phyloP scores from a whole-genome alignment of 2,888 invertebrate genomes.

The Diaprepes abbreviatus region DNA sequence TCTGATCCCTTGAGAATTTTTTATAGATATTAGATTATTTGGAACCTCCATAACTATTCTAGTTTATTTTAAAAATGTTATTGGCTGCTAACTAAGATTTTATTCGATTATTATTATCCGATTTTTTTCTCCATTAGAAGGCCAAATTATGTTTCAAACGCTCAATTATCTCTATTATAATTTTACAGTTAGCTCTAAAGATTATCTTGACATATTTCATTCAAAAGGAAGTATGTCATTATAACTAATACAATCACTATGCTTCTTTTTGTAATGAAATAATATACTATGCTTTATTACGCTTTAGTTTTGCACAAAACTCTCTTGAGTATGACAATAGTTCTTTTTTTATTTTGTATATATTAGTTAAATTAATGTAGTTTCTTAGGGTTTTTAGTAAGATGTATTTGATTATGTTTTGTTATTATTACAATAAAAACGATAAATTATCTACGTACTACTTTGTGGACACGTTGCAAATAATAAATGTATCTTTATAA shows the following conservation, averaged over 20 bases:
- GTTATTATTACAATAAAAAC: slow-evolving; percentile 56
- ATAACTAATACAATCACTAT: slow-evolving; percentile 1
- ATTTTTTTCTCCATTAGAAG: background rate
- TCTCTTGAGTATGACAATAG: slow-evolving; percentile 61
- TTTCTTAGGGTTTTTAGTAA: slow-evolving; percentile 57
- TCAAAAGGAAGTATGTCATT: background rate
- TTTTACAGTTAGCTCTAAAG: background rate
- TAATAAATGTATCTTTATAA: slow-evolving; percentile 63
- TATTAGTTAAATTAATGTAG: slow-evolving; percentile 58
- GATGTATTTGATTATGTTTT: slow-evolving; percentile 57
- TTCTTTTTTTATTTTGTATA: slow-evolving; percentile 58
- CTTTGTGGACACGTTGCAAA: slow-evolving; percentile 63
- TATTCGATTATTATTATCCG: background rate
- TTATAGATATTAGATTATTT: no score
- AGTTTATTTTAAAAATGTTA: slow-evolving; percentile 4
- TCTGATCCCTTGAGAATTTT: no score
- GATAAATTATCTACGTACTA: slow-evolving; percentile 57
- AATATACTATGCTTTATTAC: slow-evolving; percentile 32
- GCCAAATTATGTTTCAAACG: background rate
- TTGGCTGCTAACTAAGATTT: background rate
- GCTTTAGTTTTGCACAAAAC: slow-evolving; percentile 58
- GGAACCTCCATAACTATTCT: slow-evolving; percentile 7
- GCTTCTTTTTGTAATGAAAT: slow-evolving; percentile 3
- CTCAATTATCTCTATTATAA: slow-evolving; percentile 18
- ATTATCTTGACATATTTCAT: slow-evolving; percentile 6